Evolutionary conservation across 2,888 invertebrate genomes (phyloP).

Genomic region (Molorchus minor): DNA sequence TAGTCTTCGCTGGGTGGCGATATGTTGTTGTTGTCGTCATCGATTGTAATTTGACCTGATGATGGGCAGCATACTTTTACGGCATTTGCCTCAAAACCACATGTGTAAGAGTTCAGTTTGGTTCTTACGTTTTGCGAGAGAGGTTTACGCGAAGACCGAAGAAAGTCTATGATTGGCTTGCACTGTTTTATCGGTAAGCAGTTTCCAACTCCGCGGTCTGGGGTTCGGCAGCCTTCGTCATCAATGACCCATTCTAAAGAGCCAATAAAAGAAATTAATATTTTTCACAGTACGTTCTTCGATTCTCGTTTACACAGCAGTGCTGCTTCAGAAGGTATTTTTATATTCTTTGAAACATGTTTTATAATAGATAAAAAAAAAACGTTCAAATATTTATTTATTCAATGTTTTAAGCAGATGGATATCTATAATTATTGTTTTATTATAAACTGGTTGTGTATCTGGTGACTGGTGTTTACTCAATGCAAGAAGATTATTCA

Average conservation of each 20-base stretch:
- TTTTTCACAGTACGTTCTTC: constrained; percentile 22
- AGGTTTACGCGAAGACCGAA: constrained; percentile 41
- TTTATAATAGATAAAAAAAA: no score
- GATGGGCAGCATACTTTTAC: constrained; percentile 69
- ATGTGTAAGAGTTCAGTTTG: constrained; percentile 49
- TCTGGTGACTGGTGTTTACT: no score
- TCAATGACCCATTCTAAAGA: constrained; percentile 52
- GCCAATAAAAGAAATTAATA: constrained; percentile 20
- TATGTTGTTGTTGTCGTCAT: background rate
- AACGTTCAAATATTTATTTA: no score
- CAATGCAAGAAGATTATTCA: no score
- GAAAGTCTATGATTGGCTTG: constrained; percentile 40
- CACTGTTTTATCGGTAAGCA: constrained; percentile 58
- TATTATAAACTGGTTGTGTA: no score
- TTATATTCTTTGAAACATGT: no score
- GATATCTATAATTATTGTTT: no score
- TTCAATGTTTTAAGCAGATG: no score
- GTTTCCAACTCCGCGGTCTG: constrained; percentile 52
- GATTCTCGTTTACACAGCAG: no score
- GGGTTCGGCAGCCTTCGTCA: constrained; percentile 56
- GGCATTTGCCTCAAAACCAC: constrained; percentile 58
- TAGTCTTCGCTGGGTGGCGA: background rate
- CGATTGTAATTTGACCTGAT: constrained; percentile 36
- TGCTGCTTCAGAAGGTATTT: no score
- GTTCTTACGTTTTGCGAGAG: constrained; percentile 36